Conservation (phyloP, 2,797 vertebrate species). For the Holocentrus rufus region DNA sequence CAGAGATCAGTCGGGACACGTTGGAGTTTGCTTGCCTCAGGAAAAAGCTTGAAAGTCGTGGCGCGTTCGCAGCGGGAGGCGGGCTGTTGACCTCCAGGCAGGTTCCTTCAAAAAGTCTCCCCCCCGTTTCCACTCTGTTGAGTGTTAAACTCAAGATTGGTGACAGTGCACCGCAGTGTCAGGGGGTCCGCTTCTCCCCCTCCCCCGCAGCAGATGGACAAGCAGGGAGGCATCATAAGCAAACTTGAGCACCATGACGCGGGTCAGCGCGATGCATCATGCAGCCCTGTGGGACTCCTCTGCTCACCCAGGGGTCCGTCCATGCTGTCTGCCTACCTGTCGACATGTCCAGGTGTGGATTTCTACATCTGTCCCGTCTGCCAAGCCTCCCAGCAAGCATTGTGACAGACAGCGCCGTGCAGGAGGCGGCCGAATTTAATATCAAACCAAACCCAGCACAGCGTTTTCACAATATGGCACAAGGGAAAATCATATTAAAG, state of each 20-base stretch:
- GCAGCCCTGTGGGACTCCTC: neutral
- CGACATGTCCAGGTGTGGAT: constrained; percentile 33
- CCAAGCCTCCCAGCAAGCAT: constrained; percentile 13
- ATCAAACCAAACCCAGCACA: too few species aligned
- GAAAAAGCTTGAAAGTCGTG: constrained; percentile 26
- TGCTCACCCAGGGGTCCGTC: neutral
- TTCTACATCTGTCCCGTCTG: neutral
- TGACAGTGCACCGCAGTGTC: neutral
- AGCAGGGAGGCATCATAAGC: neutral
- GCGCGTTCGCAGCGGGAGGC: neutral
- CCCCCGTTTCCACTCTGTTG: neutral
- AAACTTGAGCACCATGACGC: neutral
- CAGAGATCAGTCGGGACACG: constrained; percentile 8
- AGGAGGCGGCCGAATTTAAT: too few species aligned
- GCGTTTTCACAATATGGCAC: too few species aligned
- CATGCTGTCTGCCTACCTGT: constrained; percentile 23
- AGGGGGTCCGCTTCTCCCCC: neutral
- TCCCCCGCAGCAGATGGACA: too few species aligned
- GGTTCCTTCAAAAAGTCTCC: constrained; percentile 22
- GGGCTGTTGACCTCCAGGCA: neutral
- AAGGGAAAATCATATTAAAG: too few species aligned
- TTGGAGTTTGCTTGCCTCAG: constrained; percentile 5
- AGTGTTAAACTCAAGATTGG: neutral
- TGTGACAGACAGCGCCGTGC: neutral
- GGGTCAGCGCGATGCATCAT: neutral